These are phyloP conservation scores for Ptychobarbus kaznakovi DNA, from an alignment of 2,797 vertebrate species.

Conservation along the genomic window DNA sequence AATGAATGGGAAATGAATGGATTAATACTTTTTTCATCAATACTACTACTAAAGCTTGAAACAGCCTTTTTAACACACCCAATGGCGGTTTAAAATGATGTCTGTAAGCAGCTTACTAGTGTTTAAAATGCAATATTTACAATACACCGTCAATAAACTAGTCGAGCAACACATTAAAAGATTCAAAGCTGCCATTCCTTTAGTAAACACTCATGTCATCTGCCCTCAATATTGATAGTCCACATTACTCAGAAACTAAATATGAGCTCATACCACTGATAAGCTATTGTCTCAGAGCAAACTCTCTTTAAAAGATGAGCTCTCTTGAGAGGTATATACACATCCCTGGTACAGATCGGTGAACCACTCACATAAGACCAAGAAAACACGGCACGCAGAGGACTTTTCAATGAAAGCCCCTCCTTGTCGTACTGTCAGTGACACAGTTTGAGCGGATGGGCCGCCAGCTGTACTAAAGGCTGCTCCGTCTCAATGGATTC, in stretches of 20 bases:
- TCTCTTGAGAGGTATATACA: not conserved
- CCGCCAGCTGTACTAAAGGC: slow-evolving; percentile 36
- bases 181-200: slow-evolving; percentile 5
- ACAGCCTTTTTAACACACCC: not conserved
- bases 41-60: not conserved
- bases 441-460: slow-evolving; percentile 44
- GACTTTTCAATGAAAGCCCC: slow-evolving; percentile 25
- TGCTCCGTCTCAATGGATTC: slow-evolving; percentile 47
- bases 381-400: not conserved
- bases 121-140: not conserved
- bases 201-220: slow-evolving; percentile 23
- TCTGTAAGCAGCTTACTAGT: not conserved
- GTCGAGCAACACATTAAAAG: not conserved
- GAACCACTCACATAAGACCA: not conserved
- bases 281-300: not conserved
- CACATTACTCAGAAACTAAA: not conserved
- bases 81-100: not conserved
- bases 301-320: not conserved
- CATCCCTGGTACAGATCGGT: slow-evolving; percentile 3
- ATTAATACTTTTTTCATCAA: not conserved
- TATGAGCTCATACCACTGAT: not conserved
- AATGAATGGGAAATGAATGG: not conserved
- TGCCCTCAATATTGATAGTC: not conserved
- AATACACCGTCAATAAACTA: not conserved
- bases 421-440: slow-evolving; percentile 26